Conservation (phyloP, 2,888 invertebrate genomes). For the Pterostichus madidus region DNA sequence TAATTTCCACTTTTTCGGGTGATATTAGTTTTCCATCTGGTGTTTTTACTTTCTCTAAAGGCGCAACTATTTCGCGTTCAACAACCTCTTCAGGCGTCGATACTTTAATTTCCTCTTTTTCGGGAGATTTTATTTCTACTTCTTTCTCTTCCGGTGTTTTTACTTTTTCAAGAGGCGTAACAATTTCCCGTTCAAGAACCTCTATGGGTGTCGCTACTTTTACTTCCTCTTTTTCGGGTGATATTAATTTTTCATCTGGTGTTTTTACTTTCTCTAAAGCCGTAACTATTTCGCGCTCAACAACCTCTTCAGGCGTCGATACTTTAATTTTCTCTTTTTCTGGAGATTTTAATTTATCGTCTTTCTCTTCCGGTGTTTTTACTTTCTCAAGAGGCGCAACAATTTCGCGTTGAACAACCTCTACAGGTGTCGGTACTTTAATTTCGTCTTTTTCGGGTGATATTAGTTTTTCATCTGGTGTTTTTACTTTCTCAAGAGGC, state of each 20-base stretch:
- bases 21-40: neutral
- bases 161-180: too few relatives aligned
- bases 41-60: constrained; percentile 14
- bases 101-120: constrained; percentile 30
- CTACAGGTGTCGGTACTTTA: neutral
- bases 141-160: neutral
- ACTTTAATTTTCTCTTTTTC: too few relatives aligned
- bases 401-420: too few relatives aligned
- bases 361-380: neutral
- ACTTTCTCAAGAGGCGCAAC: too few relatives aligned
- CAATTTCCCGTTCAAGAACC: too few relatives aligned
- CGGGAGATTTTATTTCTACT: constrained; percentile 35
- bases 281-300: too few relatives aligned
- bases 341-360: too few relatives aligned
- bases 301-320: too few relatives aligned
- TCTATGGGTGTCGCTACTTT: neutral
- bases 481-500: neutral
- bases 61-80: neutral
- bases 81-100: neutral
- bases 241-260: constrained; percentile 42
- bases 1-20: too few relatives aligned
- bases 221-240: constrained; percentile 36
- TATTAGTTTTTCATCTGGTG: constrained; percentile 43
- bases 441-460: constrained; percentile 39
- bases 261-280: neutral